A percentile compares a stretch with the other conserved stretches of the same genome.
Evolutionary conservation across 2,113 vertebrate species (phyloP).

Genomic region (Alosa alosa): DNA sequence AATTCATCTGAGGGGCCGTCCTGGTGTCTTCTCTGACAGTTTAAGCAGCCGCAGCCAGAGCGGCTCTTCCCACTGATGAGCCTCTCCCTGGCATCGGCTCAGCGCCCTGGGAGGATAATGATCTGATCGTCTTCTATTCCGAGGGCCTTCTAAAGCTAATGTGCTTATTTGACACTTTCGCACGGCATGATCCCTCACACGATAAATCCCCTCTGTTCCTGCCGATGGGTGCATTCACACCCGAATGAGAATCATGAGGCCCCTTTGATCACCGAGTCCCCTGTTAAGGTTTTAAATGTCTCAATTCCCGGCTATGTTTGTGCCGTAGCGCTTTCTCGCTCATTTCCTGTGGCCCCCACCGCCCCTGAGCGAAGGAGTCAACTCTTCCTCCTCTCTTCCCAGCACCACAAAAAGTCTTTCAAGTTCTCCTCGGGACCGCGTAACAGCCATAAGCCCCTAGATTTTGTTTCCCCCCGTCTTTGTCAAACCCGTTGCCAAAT

Average conservation of each 20-base stretch:
- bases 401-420: slow-evolving; percentile 57
- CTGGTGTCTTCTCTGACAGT: background rate
- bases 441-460: slow-evolving; percentile 71
- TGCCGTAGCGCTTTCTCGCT: slow-evolving; percentile 64
- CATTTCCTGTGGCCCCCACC: slow-evolving; percentile 60
- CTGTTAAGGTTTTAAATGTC: slow-evolving; percentile 76
- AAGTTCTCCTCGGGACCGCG: slow-evolving; percentile 66
- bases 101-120: slow-evolving; percentile 60
- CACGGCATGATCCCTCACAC: slow-evolving; percentile 68
- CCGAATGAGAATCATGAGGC: slow-evolving; percentile 62
- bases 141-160: slow-evolving; percentile 73
- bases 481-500: slow-evolving; percentile 76
- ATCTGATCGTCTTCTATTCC: slow-evolving; percentile 72
- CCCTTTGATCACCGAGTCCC: slow-evolving; percentile 75
- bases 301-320: slow-evolving; percentile 74
- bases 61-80: background rate
- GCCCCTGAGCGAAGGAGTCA: slow-evolving; percentile 50
- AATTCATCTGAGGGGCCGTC: background rate
- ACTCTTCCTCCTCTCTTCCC: slow-evolving; percentile 68
- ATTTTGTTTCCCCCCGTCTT: slow-evolving; percentile 76
- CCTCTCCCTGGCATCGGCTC: slow-evolving; percentile 57
- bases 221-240: slow-evolving; percentile 60
- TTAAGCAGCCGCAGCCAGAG: slow-evolving; percentile 5
- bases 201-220: slow-evolving; percentile 70
- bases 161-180: slow-evolving; percentile 75